Conservation (phyloP, 1,140 invertebrate genomes). For the Cotesia vestalis region DNA sequence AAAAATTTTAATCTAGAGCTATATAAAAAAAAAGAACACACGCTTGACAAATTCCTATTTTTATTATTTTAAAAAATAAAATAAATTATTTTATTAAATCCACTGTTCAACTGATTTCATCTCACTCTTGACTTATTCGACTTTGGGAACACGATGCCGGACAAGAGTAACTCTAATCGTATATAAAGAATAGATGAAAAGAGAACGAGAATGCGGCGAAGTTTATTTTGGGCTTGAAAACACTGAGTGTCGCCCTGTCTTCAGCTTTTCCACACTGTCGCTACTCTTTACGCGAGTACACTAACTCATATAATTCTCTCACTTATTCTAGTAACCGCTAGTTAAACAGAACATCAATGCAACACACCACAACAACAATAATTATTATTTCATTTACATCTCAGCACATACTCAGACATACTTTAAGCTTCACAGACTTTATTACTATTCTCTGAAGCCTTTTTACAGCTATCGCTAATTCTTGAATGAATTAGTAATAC, state of each 20-base stretch:
- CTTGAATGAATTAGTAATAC: too few relatives aligned
- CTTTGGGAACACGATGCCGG: constrained; percentile 14
- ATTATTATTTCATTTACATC: background rate
- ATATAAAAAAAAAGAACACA: background rate
- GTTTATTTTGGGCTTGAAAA: constrained; percentile 57
- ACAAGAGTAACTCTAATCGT: constrained; percentile 33
- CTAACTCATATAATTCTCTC: constrained; percentile 20
- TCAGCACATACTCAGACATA: too few relatives aligned
- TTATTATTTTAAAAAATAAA: background rate
- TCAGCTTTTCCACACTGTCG: constrained; percentile 28
- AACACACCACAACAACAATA: background rate
- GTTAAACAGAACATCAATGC: background rate
- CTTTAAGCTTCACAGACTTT: too few relatives aligned
- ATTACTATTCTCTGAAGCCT: too few relatives aligned
- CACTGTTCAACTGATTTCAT: too few relatives aligned
- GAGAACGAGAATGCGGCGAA: constrained; percentile 43
- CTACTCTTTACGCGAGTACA: background rate
- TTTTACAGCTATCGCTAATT: too few relatives aligned
- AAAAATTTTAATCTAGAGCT: background rate
- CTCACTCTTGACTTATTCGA: constrained; percentile 1
- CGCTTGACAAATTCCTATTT: too few relatives aligned
- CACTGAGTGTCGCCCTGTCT: constrained; percentile 44
- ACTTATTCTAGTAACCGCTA: too few relatives aligned
- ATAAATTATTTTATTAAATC: constrained; percentile 6
- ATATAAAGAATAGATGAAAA: constrained; percentile 41